Evolutionary conservation across 2,888 invertebrate genomes (phyloP).

Genomic region (Limnephilus rhombicus): DNA sequence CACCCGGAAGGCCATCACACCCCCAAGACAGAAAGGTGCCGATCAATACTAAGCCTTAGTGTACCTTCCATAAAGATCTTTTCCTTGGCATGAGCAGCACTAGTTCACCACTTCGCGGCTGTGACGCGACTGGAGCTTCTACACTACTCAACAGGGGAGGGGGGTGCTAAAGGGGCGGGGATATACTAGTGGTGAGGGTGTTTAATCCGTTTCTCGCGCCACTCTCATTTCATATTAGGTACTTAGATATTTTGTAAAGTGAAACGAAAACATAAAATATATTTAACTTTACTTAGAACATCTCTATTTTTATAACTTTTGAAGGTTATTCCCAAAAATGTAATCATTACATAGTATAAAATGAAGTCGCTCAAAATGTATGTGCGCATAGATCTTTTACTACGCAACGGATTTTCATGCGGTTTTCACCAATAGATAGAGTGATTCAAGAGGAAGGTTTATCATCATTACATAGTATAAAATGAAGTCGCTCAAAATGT

Average conservation of each 20-base stretch:
- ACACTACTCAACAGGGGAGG: not conserved
- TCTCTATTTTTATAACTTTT: too few species aligned
- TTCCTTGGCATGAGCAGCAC: conserved; percentile 51
- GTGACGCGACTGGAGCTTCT: conserved; percentile 47
- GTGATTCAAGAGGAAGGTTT: too few species aligned
- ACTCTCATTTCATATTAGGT: not conserved
- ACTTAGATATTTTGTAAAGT: not conserved
- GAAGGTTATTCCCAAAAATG: too few species aligned
- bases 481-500: too few species aligned
- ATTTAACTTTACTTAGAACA: too few species aligned
- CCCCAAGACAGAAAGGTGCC: conserved; percentile 22
- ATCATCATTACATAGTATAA: too few species aligned
- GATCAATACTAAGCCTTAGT: conserved; percentile 53
- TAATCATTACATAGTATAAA: too few species aligned
- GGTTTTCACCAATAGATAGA: too few species aligned
- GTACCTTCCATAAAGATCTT: conserved; percentile 55
- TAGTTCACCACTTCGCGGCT: conserved; percentile 40
- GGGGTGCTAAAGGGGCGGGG: not conserved
- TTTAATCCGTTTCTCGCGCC: not conserved
- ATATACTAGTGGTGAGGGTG: not conserved
- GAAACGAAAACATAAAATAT: not conserved
- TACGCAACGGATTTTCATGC: too few species aligned
- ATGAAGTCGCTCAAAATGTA: too few species aligned
- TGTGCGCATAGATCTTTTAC: too few species aligned
- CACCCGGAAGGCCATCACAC: conserved; percentile 47